Conservation (phyloP, 2,888 invertebrate species). For the Anaspis maculata region DNA sequence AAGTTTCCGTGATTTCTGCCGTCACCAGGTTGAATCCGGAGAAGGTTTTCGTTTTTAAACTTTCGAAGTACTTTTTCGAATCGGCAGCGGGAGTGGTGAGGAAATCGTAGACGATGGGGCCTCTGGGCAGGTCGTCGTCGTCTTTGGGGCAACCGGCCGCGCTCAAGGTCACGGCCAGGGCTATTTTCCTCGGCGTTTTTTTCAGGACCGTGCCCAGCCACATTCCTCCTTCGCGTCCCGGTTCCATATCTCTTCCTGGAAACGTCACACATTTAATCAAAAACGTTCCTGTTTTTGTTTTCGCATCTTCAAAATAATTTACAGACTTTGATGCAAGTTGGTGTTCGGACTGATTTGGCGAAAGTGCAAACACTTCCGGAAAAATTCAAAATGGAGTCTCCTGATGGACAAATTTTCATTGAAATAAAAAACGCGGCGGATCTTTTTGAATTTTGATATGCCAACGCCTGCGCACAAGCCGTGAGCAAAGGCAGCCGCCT, state of each 20-base stretch:
- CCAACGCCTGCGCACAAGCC: too few species aligned
- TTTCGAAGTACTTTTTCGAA: conserved; percentile 16
- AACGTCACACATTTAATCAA: too few species aligned
- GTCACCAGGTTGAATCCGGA: conserved; percentile 66
- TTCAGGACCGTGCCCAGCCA: conserved; percentile 62
- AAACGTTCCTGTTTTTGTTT: conserved; percentile 6
- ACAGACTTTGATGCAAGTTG: neutral
- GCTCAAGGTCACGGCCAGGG: conserved; percentile 63
- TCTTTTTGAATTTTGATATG: too few species aligned
- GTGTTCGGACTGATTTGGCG: too few species aligned
- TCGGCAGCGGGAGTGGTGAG: conserved; percentile 33
- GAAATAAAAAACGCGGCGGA: too few species aligned
- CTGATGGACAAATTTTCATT: too few species aligned
- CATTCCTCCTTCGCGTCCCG: conserved; percentile 68
- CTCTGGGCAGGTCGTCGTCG: conserved; percentile 50
- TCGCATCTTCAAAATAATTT: neutral
- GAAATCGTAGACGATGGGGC: conserved; percentile 60
- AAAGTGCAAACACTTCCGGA: too few species aligned
- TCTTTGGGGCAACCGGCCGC: conserved; percentile 44
- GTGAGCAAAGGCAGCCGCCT: too few species aligned
- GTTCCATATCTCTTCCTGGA: conserved; percentile 61
- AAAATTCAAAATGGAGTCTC: too few species aligned
- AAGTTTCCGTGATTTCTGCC: conserved; percentile 55
- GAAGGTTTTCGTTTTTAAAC: conserved; percentile 44
- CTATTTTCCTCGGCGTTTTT: conserved; percentile 36